phyloP scores from a whole-genome alignment of 2,888 invertebrate genomes.

The Galeopsomyia nigrocyanea region DNA sequence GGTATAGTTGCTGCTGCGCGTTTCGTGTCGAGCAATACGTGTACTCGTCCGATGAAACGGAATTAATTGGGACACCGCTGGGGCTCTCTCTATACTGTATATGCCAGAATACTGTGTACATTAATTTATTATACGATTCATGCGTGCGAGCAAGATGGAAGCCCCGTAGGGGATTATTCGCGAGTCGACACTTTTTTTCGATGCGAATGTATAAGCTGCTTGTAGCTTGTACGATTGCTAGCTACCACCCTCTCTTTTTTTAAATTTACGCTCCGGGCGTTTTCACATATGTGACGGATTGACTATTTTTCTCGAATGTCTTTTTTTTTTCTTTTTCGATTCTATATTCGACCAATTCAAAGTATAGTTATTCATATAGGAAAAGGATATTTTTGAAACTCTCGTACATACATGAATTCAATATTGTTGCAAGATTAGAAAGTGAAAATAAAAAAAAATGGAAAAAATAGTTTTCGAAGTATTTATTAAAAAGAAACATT shows the following conservation, averaged over 20 bases:
- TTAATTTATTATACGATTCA: conserved; percentile 61
- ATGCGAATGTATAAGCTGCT: conserved; percentile 27
- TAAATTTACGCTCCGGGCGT: conserved; percentile 9
- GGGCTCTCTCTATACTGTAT: conserved; percentile 46
- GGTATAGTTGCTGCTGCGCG: conserved; percentile 1
- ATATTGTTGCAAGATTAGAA: too few species aligned
- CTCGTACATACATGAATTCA: too few species aligned
- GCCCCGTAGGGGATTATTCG: conserved; percentile 51
- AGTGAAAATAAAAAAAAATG: too few species aligned
- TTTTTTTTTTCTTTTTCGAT: conserved; percentile 1
- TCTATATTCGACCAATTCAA: too few species aligned
- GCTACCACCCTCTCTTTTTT: not conserved
- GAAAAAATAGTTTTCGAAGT: too few species aligned
- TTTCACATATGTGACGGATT: not conserved
- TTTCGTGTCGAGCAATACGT: conserved; percentile 11
- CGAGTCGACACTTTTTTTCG: conserved; percentile 52
- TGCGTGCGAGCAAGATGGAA: conserved; percentile 52
- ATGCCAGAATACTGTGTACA: conserved; percentile 43
- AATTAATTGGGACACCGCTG: conserved; percentile 62
- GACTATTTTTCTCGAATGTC: not conserved
- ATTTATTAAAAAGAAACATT: too few species aligned
- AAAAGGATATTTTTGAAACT: too few species aligned
- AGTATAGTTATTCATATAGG: too few species aligned
- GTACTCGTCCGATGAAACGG: conserved; percentile 54
- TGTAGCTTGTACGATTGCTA: conserved; percentile 18